Percentiles rank a stretch among this genome's conserved stretches.
Conservation (phyloP, 2,888 invertebrate genomes). For the Drosophila recens region DNA sequence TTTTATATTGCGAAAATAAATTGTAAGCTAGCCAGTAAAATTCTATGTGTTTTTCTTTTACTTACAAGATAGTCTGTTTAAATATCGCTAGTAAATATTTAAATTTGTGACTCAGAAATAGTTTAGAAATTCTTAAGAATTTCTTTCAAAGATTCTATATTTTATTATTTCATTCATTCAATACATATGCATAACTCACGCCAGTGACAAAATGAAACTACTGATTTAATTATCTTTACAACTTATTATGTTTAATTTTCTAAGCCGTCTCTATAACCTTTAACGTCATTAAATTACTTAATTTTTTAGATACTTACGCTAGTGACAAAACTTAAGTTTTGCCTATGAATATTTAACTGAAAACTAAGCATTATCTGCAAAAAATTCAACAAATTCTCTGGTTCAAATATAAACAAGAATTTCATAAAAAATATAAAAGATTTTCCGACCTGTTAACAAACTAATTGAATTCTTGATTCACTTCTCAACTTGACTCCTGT, state of each 20-base stretch:
- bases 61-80: not conserved
- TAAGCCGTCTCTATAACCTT: no score
- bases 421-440: not conserved
- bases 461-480: slow-evolving; percentile 1
- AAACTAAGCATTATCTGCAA: no score
- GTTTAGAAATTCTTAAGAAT: no score
- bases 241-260: no score
- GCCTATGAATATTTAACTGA: not conserved
- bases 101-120: not conserved
- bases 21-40: not conserved
- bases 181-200: not conserved
- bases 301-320: not conserved
- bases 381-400: no score
- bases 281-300: no score
- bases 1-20: no score
- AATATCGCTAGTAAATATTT: not conserved
- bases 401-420: not conserved
- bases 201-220: not conserved
- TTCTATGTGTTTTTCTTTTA: not conserved
- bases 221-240: not conserved
- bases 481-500: not conserved
- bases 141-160: not conserved
- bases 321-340: not conserved
- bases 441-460: not conserved
- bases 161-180: no score